Evolutionary conservation across 92 coral and sea anemone species (phyloP).

Genomic region (Isaurus tuberculatus): DNA sequence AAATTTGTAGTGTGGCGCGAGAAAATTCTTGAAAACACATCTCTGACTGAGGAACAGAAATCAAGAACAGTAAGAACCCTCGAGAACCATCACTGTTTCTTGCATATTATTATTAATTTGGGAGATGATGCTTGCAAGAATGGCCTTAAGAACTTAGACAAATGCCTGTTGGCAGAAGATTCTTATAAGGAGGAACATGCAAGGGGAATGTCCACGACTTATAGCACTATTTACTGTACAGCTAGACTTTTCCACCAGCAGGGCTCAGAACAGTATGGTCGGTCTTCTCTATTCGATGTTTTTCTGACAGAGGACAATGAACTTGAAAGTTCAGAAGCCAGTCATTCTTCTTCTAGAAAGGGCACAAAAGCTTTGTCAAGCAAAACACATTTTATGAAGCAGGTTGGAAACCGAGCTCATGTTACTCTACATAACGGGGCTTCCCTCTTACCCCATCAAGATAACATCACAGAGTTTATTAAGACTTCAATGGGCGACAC

Average conservation of each 20-base stretch:
- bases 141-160: conserved; percentile 29
- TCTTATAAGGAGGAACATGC: neutral
- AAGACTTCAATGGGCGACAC: conserved; percentile 7
- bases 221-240: conserved; percentile 6
- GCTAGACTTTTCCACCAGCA: neutral
- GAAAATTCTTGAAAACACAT: too few species aligned
- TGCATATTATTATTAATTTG: neutral
- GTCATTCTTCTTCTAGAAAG: conserved; percentile 24
- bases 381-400: neutral
- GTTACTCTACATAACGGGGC: conserved; percentile 26
- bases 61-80: too few species aligned
- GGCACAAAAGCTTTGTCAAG: conserved; percentile 27
- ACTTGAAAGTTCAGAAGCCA: neutral
- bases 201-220: neutral
- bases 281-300: neutral
- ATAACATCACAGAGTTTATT: conserved; percentile 6
- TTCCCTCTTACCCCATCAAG: neutral
- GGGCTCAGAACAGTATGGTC: neutral
- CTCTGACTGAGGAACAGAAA: too few species aligned
- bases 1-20: too few species aligned
- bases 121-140: conserved; percentile 8
- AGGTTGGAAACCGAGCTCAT: conserved; percentile 26
- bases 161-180: neutral
- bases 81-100: too few species aligned
- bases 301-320: conserved; percentile 10